Base-by-base conservation (phyloP, 2,888 invertebrate species). In the Tuberolachnus salignus region DNA sequence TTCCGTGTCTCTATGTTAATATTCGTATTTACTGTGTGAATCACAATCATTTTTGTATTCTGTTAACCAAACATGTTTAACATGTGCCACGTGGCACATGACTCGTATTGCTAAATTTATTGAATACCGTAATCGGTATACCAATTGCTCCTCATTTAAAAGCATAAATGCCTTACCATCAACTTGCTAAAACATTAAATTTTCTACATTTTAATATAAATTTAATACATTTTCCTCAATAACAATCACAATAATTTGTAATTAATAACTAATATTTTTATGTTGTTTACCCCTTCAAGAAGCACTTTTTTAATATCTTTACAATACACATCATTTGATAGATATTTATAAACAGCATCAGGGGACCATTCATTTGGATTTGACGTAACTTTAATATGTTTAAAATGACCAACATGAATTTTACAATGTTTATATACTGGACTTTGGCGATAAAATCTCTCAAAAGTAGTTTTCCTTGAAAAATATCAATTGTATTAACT, bases 111-210 rank as follows among this genome's bases (percentile, higher is more conserved):
- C 57, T 49, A 67, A 67, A 57, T 66, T 75, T 14, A 75, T 75
- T 14, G 57, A 16, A 59, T 57, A 67, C 13, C 14, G 16, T 19
- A 75, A 66, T 6, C 53, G n/a, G 14, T 49, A 0, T 26, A 75
- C 10, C 53, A 74, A 66, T 19, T 75, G 57, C 67, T 75, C 75
- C 49, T 75, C 67, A 26, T 66, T 75, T 46, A 75, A 49, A 49
- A 67, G 1, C 75, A 75, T 75, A 75, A 75, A 75, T 3, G 75
- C 75, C 6, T 57, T 3, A 67, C 75, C 75, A 49, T 75, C 75
- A 19, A 75, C 23, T 49, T 67, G 6, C 75, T 75, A 59, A 57
- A 67, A 19, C 13, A 64, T 44, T 55, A 64, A 55, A 13, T 6
- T 4, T 34, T 34, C 6, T 4, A 34, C 6, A 3, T 4, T 34